These are phyloP conservation scores for Triplophysa tibetana DNA, from an alignment of 2,113 vertebrate species.

Conservation along the genomic window DNA sequence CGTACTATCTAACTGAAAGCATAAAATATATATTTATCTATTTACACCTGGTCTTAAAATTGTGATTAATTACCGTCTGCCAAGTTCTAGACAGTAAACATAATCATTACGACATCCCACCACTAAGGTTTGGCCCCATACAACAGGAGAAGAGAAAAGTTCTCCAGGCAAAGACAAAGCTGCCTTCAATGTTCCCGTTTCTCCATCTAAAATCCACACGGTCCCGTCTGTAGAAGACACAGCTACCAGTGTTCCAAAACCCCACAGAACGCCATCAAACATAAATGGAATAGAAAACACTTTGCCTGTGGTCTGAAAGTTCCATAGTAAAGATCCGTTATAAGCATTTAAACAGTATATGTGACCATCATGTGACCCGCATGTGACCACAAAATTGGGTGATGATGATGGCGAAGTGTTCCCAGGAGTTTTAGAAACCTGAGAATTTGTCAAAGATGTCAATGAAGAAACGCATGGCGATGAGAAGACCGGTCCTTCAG, in stretches of 20 bases:
- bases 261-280: constrained; percentile 67
- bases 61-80: constrained; percentile 15
- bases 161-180: constrained; percentile 80
- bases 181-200: constrained; percentile 70
- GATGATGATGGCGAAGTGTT: background rate
- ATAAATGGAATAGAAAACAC: constrained; percentile 87
- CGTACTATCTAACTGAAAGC: background rate
- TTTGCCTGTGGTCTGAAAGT: constrained; percentile 80
- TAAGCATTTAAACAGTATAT: constrained; percentile 81
- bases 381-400: constrained; percentile 76
- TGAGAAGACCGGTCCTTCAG: constrained; percentile 88
- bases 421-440: constrained; percentile 82
- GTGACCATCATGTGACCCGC: constrained; percentile 87
- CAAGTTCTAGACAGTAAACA: constrained; percentile 86
- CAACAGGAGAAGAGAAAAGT: constrained; percentile 89
- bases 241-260: constrained; percentile 72
- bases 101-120: constrained; percentile 93
- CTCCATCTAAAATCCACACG: constrained; percentile 84
- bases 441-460: constrained; percentile 63
- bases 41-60: background rate
- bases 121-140: constrained; percentile 77
- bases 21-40: background rate
- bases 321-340: constrained; percentile 83
- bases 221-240: constrained; percentile 88
- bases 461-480: constrained; percentile 78